These are phyloP conservation scores for Cariama cristata DNA, from an alignment of 2,113 vertebrate species.

Conservation along the genomic window DNA sequence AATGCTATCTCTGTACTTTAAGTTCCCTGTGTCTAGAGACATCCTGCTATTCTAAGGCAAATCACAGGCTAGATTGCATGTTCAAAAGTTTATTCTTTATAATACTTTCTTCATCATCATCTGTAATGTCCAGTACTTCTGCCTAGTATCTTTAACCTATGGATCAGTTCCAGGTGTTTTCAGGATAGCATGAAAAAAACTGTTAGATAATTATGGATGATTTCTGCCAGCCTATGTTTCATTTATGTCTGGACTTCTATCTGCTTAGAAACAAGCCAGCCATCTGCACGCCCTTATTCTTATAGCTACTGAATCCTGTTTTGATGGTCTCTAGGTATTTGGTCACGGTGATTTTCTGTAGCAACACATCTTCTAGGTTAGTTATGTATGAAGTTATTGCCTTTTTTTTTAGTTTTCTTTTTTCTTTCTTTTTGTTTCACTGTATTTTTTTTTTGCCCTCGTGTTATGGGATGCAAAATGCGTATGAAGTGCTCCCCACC, in stretches of 20 bases:
- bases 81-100: background rate
- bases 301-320: background rate
- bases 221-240: background rate
- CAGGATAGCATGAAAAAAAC: background rate
- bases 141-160: background rate
- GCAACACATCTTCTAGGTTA: background rate
- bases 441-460: background rate
- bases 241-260: background rate
- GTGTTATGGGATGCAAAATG: background rate
- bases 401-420: background rate
- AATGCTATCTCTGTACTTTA: background rate
- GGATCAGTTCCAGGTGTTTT: background rate
- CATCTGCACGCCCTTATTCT: background rate
- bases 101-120: background rate
- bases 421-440: background rate
- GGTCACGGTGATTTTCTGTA: background rate
- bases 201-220: background rate
- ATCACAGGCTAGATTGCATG: background rate
- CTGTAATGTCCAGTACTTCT: background rate
- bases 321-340: background rate
- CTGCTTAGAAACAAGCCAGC: background rate
- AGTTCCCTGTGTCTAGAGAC: background rate
- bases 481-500: background rate
- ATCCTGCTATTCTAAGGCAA: background rate
- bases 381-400: background rate